These are phyloP conservation scores for Paradisaea rubra DNA, from an alignment of 2,113 vertebrate species.

Conservation along the genomic window DNA sequence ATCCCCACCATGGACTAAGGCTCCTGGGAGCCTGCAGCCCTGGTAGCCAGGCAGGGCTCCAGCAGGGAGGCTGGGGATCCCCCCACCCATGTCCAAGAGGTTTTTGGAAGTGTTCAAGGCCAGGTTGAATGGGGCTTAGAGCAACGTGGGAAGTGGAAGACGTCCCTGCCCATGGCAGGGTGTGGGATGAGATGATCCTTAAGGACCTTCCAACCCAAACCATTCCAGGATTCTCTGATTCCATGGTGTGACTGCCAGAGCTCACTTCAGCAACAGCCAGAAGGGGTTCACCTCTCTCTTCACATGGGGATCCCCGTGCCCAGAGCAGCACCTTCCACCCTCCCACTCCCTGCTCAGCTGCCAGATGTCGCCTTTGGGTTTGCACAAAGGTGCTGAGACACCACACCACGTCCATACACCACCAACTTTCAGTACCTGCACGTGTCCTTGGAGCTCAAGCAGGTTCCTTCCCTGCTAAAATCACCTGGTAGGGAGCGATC, in stretches of 20 bases:
- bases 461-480: background rate
- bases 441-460: rapidly evolving
- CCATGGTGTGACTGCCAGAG: background rate
- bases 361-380: background rate
- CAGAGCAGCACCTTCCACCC: background rate
- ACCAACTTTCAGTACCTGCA: background rate
- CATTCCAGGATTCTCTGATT: background rate
- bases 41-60: background rate
- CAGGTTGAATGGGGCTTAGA: rapidly evolving
- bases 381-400: rapidly evolving
- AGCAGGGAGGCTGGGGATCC: background rate
- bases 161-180: background rate
- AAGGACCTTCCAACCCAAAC: background rate
- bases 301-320: rapidly evolving
- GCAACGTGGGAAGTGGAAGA: background rate
- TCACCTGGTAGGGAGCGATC: rapidly evolving
- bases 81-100: no score
- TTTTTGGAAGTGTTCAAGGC: background rate
- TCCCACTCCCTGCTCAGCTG: background rate
- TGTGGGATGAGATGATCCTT: background rate
- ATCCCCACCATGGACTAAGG: background rate
- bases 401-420: rapidly evolving
- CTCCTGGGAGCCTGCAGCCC: background rate
- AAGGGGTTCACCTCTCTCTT: background rate
- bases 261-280: background rate